phyloP scores from a whole-genome alignment of 1,140 invertebrate genomes.

The Drosophila murphyi region DNA sequence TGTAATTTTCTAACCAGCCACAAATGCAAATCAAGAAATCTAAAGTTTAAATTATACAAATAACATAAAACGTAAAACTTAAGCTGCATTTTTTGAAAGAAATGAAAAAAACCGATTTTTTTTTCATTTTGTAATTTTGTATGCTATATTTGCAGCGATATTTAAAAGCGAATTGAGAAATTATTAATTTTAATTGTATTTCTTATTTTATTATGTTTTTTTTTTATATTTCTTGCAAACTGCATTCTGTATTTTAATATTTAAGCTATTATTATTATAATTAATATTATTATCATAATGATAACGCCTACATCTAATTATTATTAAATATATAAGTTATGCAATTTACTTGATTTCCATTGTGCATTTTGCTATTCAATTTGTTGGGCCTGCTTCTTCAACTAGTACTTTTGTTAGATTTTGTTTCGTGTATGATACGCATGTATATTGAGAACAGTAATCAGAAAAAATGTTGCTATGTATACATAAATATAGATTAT shows the following conservation, averaged over 20 bases:
- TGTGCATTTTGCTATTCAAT: slow-evolving; percentile 35
- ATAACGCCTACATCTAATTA: slow-evolving; percentile 53
- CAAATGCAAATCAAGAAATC: slow-evolving; percentile 9
- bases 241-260: slow-evolving; percentile 78
- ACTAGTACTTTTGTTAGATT: not conserved
- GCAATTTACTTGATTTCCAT: slow-evolving; percentile 46
- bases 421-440: slow-evolving; percentile 17
- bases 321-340: slow-evolving; percentile 82
- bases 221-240: slow-evolving; percentile 25
- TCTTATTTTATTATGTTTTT: slow-evolving; percentile 10
- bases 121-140: slow-evolving; percentile 35
- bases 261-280: slow-evolving; percentile 72
- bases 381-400: slow-evolving; percentile 31
- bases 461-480: slow-evolving; percentile 36
- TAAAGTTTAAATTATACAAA: slow-evolving; percentile 5
- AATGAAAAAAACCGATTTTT: slow-evolving; percentile 1
- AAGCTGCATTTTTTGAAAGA: slow-evolving; percentile 22
- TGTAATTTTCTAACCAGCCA: slow-evolving; percentile 50
- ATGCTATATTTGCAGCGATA: slow-evolving; percentile 12
- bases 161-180: slow-evolving; percentile 38
- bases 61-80: slow-evolving; percentile 3
- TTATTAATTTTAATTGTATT: slow-evolving; percentile 6
- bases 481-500: slow-evolving; percentile 35
- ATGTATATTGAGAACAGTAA: slow-evolving; percentile 16
- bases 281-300: slow-evolving; percentile 33